A percentile compares a stretch with the other conserved stretches of the same genome.
These are phyloP conservation scores for Corapipo altera DNA, from an alignment of 2,113 vertebrate genomes.

Conservation along the genomic window DNA sequence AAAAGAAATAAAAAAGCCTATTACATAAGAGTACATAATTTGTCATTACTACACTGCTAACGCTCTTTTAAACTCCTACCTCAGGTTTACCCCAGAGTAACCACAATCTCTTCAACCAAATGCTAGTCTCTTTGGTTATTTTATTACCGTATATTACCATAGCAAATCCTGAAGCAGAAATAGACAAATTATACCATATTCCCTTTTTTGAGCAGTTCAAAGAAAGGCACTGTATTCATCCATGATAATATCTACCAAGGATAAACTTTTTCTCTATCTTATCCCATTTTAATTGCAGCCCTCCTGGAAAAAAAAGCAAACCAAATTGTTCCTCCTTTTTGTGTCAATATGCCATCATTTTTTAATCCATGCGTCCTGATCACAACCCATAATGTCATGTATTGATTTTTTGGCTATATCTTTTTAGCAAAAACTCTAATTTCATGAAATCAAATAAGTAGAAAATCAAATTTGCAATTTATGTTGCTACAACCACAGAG, in stretches of 20 bases:
- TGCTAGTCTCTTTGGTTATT: neutral
- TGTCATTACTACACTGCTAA: neutral
- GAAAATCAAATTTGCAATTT: neutral
- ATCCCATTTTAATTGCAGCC: neutral
- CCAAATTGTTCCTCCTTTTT: neutral
- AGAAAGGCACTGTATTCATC: neutral
- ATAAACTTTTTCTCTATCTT: neutral
- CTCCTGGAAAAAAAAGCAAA: neutral
- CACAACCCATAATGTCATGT: neutral
- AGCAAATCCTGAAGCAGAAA: neutral
- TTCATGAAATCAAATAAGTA: neutral
- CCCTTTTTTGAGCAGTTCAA: neutral
- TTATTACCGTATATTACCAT: neutral
- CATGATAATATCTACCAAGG: neutral
- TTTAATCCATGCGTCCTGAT: neutral
- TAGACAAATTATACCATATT: neutral
- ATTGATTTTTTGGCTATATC: neutral
- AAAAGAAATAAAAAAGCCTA: neutral
- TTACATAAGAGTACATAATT: neutral
- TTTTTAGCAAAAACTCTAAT: neutral
- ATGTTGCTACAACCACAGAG: neutral
- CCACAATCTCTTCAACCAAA: neutral
- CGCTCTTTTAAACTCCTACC: neutral
- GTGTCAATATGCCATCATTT: neutral
- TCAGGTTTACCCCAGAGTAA: neutral